Evolutionary conservation across 1,140 invertebrate species (phyloP).

Genomic region (Drosophila grimshawi): DNA sequence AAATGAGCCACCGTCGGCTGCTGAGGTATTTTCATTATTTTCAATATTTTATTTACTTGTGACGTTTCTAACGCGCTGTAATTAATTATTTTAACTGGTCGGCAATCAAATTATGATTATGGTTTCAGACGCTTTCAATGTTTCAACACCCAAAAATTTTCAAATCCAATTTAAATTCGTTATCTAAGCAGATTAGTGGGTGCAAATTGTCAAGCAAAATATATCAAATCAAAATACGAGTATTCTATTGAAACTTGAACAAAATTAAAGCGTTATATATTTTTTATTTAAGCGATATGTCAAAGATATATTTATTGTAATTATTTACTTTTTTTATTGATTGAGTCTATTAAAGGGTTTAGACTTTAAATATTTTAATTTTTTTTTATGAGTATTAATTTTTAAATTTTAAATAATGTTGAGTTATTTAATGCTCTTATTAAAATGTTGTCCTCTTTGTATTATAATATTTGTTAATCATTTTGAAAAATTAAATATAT

Average conservation of each 20-base stretch:
- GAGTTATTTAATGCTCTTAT: too few relatives aligned
- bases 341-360: not conserved
- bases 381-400: not conserved
- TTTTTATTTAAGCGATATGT: not conserved
- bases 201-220: not conserved
- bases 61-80: constrained; percentile 19
- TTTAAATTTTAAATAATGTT: not conserved
- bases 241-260: not conserved
- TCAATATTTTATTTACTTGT: constrained; percentile 23
- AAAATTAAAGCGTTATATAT: not conserved
- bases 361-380: not conserved
- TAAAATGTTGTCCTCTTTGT: too few relatives aligned
- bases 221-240: not conserved
- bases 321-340: not conserved
- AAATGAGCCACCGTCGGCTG: constrained; percentile 15
- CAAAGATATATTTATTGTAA: not conserved
- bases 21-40: constrained; percentile 55
- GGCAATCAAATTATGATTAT: constrained; percentile 61
- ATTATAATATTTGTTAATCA: too few relatives aligned
- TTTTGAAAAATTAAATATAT: too few relatives aligned
- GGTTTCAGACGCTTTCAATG: constrained; percentile 37
- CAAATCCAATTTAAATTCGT: not conserved
- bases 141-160: too few relatives aligned
- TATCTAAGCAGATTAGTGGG: not conserved
- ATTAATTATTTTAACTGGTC: constrained; percentile 70